phyloP scores from a whole-genome alignment of 2,797 vertebrate genomes.

The Crax fasciolata region DNA sequence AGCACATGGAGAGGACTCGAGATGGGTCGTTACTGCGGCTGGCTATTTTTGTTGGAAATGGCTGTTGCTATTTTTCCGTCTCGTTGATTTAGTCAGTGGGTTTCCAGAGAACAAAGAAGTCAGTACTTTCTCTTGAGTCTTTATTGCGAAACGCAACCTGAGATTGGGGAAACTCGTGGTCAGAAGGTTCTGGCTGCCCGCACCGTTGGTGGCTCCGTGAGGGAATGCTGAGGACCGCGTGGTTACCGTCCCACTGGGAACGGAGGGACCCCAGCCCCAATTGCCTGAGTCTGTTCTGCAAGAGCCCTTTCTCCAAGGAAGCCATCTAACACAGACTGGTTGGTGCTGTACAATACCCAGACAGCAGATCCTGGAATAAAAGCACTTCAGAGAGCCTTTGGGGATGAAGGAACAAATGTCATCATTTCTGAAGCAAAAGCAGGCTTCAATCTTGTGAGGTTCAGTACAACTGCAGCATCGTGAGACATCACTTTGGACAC shows the following conservation, averaged over 20 bases:
- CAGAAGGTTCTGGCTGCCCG: neutral
- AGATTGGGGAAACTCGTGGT: neutral
- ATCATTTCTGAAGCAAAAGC: neutral
- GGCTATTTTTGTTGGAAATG: slow-evolving; percentile 27
- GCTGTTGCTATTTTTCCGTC: slow-evolving; percentile 1
- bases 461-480: neutral
- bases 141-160: neutral
- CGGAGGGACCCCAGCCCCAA: neutral
- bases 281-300: neutral
- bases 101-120: neutral
- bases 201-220: fast-evolving
- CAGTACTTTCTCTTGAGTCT: neutral
- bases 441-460: neutral
- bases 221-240: fast-evolving
- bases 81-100: neutral
- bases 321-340: neutral
- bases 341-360: neutral
- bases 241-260: fast-evolving
- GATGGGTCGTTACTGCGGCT: neutral
- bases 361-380: neutral
- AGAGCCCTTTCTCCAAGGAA: neutral
- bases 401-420: neutral
- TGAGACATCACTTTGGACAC: fast-evolving
- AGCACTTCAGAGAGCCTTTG: neutral
- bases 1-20: fast-evolving